These are phyloP conservation scores for Conchocele bisecta DNA, from an alignment of 2,888 invertebrate species.

Conservation along the genomic window DNA sequence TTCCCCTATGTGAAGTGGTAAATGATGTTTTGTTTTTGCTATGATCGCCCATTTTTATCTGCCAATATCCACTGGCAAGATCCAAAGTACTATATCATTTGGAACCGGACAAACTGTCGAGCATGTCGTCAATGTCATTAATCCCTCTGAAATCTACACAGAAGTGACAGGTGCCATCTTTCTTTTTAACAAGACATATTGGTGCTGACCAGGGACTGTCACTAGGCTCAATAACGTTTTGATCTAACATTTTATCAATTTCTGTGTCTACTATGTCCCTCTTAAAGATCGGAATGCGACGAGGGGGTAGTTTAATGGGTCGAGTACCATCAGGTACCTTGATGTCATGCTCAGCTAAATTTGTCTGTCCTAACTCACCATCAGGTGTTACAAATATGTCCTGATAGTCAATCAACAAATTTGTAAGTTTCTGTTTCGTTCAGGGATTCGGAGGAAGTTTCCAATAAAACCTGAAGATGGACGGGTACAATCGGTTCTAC, in stretches of 20 bases:
- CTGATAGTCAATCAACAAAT: neutral
- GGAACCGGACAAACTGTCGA: neutral
- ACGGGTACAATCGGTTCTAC: no score
- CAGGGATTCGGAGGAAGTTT: no score
- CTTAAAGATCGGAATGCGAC: conserved; percentile 8
- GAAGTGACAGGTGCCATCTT: conserved; percentile 1
- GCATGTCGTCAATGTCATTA: neutral
- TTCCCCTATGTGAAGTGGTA: conserved; percentile 1
- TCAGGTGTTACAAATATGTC: conserved; percentile 1
- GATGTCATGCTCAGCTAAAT: conserved; percentile 2
- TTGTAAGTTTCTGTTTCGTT: neutral
- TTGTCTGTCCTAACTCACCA: neutral
- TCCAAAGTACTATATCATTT: conserved; percentile 7
- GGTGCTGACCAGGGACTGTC: conserved; percentile 17
- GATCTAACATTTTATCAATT: conserved; percentile 20
- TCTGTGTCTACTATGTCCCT: conserved; percentile 9
- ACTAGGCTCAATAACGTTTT: conserved; percentile 25
- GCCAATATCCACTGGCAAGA: conserved; percentile 17
- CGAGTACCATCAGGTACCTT: neutral
- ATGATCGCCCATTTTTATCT: neutral
- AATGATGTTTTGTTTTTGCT: neutral
- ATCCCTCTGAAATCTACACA: conserved; percentile 12
- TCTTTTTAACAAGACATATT: conserved; percentile 12
- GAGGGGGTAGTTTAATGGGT: conserved; percentile 13
- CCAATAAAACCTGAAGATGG: no score